Evolutionary conservation across 2,888 invertebrate genomes (phyloP), one percentile per base, ranked within the genome.

Genomic region (Drosophila multiciliata): DNA sequence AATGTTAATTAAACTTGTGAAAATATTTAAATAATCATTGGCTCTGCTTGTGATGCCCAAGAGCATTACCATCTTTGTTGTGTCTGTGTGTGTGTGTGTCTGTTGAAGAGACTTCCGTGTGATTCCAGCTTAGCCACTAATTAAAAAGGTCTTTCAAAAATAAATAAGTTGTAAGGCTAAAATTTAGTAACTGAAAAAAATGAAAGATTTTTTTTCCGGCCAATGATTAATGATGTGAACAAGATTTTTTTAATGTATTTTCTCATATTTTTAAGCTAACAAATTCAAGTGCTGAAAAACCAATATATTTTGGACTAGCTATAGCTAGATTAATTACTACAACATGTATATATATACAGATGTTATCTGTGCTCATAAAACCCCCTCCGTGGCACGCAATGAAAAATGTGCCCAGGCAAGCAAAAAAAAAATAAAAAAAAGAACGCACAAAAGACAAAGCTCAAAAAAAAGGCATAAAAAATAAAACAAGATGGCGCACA

Each of bases 1-100:
- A 68, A 65, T 78, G 84, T 75, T 84, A 84, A 84, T 87, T 87
- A 83, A 84, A 82, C 82, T 83, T 83, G 66, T 79, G 71, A 77
- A 45, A 82, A 82, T 82, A 79, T 72, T 78, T 76, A 72, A 78
- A 74, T 66, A 57, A 45, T 36, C 50, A 61, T 61, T 63, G 62
- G 61, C 38, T 49, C 1, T 38, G 33, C 32, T 54, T 53, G 12
- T 70, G 58, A n/a, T 64, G 68, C 52, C 48, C 62, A 53, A 23
- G 20, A 54, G 50, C 66, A 73, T 58, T 66, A 52, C 52, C 62
- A 57, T 48, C 62, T 54, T 36, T 36, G 11, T 35, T 17, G 15
- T 11, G 23, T 36, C 42, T 50, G 35, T 40, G 42, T 66, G 40
- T 32, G 12, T 23, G 11, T 45, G 36, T 36, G 12, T 23, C 5